Evolutionary conservation across 2,797 vertebrate genomes (phyloP).

Genomic region (Rhinichthys osculus): DNA sequence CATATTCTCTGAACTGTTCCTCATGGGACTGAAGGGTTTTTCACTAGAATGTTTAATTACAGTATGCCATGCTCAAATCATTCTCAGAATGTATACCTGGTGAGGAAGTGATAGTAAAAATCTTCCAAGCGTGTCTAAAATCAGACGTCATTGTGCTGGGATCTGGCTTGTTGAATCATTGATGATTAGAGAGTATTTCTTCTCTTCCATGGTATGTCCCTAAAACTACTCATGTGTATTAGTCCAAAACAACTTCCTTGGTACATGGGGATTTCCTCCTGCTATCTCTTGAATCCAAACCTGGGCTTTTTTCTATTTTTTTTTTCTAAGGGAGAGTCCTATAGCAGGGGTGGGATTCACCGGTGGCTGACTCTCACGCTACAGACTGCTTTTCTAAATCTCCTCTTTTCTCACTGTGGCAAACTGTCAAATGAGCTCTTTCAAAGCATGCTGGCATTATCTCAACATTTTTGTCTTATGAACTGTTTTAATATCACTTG

Average conservation of each 20-base stretch:
- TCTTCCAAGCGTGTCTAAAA: background rate
- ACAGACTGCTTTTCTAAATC: background rate
- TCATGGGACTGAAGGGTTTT: slow-evolving; percentile 26
- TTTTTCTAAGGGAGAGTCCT: slow-evolving; percentile 16
- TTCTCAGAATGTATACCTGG: background rate
- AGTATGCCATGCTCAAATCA: slow-evolving; percentile 19
- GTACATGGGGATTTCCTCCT: slow-evolving; percentile 26
- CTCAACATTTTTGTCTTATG: background rate
- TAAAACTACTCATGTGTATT: slow-evolving; percentile 23
- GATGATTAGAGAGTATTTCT: background rate
- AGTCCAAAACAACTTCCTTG: slow-evolving; percentile 40
- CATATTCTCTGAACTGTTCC: slow-evolving; percentile 17
- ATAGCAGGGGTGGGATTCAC: background rate
- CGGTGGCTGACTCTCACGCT: background rate
- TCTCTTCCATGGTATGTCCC: slow-evolving; percentile 17
- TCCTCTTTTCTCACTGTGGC: background rate
- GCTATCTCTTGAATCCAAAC: slow-evolving; percentile 17
- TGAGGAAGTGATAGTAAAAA: slow-evolving; percentile 28
- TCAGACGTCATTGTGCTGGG: slow-evolving; percentile 8
- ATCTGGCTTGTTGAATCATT: background rate
- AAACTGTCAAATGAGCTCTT: background rate
- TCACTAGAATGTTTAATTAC: background rate
- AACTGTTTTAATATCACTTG: background rate
- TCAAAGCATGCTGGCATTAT: background rate
- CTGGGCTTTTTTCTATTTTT: background rate